Base-by-base conservation (phyloP, 1,140 invertebrate species). In the Bombus turneri region DNA sequence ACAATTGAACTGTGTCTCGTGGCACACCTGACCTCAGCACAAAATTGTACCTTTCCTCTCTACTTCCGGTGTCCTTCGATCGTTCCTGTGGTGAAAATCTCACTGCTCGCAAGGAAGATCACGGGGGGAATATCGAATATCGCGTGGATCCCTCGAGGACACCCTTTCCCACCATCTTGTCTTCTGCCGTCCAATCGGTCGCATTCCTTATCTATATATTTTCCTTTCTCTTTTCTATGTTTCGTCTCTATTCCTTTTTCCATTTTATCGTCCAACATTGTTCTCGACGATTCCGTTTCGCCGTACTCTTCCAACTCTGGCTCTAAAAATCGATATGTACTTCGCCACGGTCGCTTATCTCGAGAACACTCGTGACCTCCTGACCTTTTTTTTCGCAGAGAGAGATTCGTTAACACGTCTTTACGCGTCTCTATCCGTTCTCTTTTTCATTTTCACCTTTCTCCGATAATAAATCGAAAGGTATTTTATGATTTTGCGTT, bases 361-460 rank as follows among this genome's bases (percentile, higher is more conserved):
- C 76, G 83, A 79, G 66, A 62, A 84, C 53, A 12, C 53, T 84
- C 83, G 83, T 76, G 76, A 79, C 75, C 83, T 62, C 66, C n/a
- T 79, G 76, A 84, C 82, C 75, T 72, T 69, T 72, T 66, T 47
- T 85, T 59, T 41, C 73, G 73, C 64, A 64, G 43, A 68, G 59
- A 68, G 62, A 76, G 62, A 64, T 57, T 53, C 64, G 43, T 59
- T 77, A 34, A 62, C 39, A 43, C 68, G 47, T 57, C 72, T 62
- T 25, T 41, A 59, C 57, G 28, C 53, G 75, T 25, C 8, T 62
- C 34, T 18, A 13, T 25, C 2, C 25, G 3, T 22, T 39, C 39
- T 59, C 22, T 28, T 47, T 41, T 66, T 75, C 28, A 31, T 15
- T n/a, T 15, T 34, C 28, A 2, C 1, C 57, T 47, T 13, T 37